These are phyloP conservation scores for Rhea americana DNA, from an alignment of 2,113 vertebrate genomes.

Conservation along the genomic window DNA sequence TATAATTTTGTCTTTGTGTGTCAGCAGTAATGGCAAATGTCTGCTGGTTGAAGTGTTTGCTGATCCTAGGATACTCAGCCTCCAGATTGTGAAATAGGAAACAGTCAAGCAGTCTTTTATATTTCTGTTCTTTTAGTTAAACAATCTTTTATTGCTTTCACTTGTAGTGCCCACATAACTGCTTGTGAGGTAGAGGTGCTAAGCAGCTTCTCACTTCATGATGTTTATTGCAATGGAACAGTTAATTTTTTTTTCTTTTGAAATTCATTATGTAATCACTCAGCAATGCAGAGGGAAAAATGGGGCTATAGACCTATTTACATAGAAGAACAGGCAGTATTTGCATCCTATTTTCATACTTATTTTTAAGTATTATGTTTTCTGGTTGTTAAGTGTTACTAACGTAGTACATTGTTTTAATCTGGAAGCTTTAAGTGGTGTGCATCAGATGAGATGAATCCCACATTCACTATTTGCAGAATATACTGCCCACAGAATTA, in stretches of 20 bases:
- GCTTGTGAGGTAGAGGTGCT: not conserved
- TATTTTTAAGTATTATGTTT: not conserved
- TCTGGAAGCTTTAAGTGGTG: not conserved
- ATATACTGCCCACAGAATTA: not conserved
- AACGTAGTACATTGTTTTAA: not conserved
- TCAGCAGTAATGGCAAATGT: not conserved
- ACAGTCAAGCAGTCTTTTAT: not conserved
- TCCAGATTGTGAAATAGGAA: not conserved
- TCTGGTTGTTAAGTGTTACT: not conserved
- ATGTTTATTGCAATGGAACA: not conserved
- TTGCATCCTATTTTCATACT: not conserved
- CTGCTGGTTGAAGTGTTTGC: not conserved
- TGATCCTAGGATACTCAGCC: not conserved
- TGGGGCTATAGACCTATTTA: not conserved
- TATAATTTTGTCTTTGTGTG: not conserved
- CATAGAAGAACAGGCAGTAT: not conserved
- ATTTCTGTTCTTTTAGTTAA: not conserved
- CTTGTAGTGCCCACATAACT: not conserved
- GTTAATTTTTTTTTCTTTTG: not conserved
- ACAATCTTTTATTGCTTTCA: not conserved
- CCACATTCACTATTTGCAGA: not conserved
- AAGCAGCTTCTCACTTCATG: not conserved
- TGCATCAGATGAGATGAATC: not conserved
- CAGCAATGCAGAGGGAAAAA: not conserved
- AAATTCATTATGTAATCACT: not conserved